phyloP scores from a whole-genome alignment of 2,888 invertebrate genomes.

The Thecocarcelia acutangulata region DNA sequence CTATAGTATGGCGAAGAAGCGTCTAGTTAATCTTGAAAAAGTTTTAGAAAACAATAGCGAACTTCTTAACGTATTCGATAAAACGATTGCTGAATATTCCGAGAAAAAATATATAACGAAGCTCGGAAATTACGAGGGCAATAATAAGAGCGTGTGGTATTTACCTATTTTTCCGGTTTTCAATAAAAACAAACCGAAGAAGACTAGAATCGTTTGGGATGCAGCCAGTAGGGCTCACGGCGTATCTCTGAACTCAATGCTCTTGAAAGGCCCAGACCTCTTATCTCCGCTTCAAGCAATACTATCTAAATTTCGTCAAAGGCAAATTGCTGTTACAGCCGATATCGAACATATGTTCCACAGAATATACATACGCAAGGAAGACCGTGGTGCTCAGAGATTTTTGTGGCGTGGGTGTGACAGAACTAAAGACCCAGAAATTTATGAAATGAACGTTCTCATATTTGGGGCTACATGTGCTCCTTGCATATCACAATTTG shows the following conservation, averaged over 20 bases:
- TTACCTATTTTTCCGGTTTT: too few species aligned
- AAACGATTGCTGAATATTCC: too few species aligned
- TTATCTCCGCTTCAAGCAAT: background rate
- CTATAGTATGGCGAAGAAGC: too few species aligned
- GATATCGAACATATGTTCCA: background rate
- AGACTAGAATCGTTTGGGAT: background rate
- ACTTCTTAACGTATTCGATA: too few species aligned
- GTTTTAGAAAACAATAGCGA: too few species aligned
- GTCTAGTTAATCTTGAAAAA: too few species aligned
- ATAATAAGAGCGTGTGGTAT: too few species aligned
- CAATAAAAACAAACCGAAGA: background rate
- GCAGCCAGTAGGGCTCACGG: background rate
- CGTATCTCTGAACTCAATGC: background rate
- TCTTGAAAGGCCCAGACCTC: background rate
- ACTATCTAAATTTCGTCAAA: background rate
- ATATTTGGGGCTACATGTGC: too few species aligned
- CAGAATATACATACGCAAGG: background rate
- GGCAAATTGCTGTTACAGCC: background rate
- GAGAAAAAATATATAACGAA: too few species aligned
- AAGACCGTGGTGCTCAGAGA: background rate
- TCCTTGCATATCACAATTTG: too few species aligned
- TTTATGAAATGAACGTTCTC: background rate
- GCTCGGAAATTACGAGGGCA: too few species aligned
- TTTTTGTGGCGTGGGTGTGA: conserved; percentile 1
- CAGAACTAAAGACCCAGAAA: background rate